phyloP scores from a whole-genome alignment of 2,888 invertebrate genomes.

The Cordilura impudica region DNA sequence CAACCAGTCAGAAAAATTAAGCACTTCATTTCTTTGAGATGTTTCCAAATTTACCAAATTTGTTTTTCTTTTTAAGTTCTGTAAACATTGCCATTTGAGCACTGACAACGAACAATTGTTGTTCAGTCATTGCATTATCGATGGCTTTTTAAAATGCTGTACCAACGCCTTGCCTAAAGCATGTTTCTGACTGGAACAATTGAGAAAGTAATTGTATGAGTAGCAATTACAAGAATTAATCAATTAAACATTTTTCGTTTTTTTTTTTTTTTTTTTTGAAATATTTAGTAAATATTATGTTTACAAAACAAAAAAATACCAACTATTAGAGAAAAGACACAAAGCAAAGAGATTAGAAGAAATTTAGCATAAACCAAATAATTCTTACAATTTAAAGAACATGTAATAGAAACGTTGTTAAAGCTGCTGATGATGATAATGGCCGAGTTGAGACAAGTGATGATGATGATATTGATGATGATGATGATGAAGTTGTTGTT shows the following conservation, averaged over 20 bases:
- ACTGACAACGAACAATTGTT: no score
- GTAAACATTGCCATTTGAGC: no score
- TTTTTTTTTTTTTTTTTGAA: no score
- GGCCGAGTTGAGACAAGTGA: slow-evolving; percentile 53
- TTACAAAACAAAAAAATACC: slow-evolving; percentile 45
- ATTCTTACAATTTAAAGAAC: slow-evolving; percentile 59
- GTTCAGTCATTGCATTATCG: no score
- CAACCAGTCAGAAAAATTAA: no score
- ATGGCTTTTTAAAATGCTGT: no score
- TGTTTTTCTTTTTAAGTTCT: no score
- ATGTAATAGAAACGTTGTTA: slow-evolving; percentile 61
- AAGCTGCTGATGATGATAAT: slow-evolving; percentile 64
- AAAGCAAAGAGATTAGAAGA: slow-evolving; percentile 39
- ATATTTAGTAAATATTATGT: slow-evolving; percentile 34
- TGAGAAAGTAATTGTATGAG: no score
- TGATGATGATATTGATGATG: slow-evolving; percentile 52
- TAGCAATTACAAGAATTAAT: not conserved
- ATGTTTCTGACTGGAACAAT: no score
- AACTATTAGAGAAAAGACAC: slow-evolving; percentile 42
- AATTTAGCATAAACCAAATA: slow-evolving; percentile 53
- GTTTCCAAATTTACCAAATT: no score
- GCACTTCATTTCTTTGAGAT: no score
- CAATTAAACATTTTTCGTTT: not conserved
- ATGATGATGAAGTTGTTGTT: slow-evolving; percentile 48
- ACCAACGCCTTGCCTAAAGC: no score